Base-by-base conservation (phyloP, 2,888 invertebrate genomes). In the Petrolisthes manimaculis region DNA sequence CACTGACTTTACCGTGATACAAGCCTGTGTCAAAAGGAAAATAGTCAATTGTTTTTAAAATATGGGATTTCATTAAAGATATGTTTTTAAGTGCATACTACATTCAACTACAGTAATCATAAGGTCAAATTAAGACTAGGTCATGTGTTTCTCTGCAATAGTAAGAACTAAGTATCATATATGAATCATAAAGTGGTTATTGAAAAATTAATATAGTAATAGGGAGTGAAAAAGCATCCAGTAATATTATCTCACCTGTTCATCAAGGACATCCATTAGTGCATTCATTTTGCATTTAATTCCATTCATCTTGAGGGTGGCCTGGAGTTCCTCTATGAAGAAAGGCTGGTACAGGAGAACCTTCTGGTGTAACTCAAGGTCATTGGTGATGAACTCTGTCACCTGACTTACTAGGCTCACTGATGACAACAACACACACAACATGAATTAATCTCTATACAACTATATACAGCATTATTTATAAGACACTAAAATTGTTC, bases 241-340 rank as follows among this genome's bases (percentile, higher is more conserved):
- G 18, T 51, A 21, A 21, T 37, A 51, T 21, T 24, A 81, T 9
- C 51, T 91, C 90, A 94, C 94, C 92, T 94, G 93, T 90, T 94
- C 93, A 92, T 95, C 94, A 51, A 95, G 92, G 90, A 93, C 94
- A 89, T 94, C 93, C 92, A 94, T 93, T 0, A 95, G 92, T 74
- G 92, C 92, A 78, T 92, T 92, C 77, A 93, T 91, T 54, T 93
- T 93, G 89, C 93, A 93, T 91, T 93, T 94, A 8, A 94, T 92
- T 12, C 94, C 94, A 81, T 92, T 92, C 24, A 92, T 92, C 90
- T 93, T 94, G 5, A 95, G 91, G 86, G 92, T 92, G 18, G 91
- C 90, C 90, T 93, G 93, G 67, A 94, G 92, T 0, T 92, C 92
- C 91, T 94, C 93, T 21, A 95, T 91, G 91, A 94, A 93, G 86